Evolutionary conservation across 1,140 invertebrate species (phyloP).

Genomic region (Parapsyche elsis): DNA sequence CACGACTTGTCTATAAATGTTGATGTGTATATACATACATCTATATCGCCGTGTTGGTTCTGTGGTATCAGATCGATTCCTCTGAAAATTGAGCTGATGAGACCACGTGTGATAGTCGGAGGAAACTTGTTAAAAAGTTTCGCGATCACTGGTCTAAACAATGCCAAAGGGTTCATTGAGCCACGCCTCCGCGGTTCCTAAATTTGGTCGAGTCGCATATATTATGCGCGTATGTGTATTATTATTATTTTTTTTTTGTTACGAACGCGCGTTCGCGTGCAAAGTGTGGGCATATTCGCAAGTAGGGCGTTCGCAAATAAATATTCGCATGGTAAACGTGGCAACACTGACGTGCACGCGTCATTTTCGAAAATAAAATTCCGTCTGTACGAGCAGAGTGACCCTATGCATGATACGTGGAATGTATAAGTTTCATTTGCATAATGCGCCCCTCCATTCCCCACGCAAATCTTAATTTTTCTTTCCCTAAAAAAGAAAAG

Average conservation of each 20-base stretch:
- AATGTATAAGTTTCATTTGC: no score
- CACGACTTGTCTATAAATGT: no score
- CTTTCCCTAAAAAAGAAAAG: no score
- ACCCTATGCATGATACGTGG: no score
- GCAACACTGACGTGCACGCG: not conserved
- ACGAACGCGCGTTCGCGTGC: not conserved
- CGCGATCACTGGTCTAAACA: not conserved
- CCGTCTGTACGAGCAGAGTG: no score
- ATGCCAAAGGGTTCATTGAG: slow-evolving; percentile 28
- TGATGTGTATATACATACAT: no score
- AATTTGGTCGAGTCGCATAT: slow-evolving; percentile 25
- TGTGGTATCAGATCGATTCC: no score
- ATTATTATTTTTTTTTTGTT: not conserved
- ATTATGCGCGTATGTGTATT: not conserved
- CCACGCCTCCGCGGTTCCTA: slow-evolving; percentile 24
- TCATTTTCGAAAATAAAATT: slow-evolving; percentile 2
- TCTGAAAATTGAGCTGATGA: no score
- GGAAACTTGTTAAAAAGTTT: not conserved
- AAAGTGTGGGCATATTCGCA: slow-evolving; percentile 18
- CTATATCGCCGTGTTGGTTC: no score
- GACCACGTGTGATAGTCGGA: not conserved
- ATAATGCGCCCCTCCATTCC: no score
- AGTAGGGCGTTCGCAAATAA: slow-evolving; percentile 26
- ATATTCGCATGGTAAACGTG: not conserved
- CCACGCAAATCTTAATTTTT: no score